Conservation (phyloP, 2,888 invertebrate genomes). For the Diachrysia chrysitis region DNA sequence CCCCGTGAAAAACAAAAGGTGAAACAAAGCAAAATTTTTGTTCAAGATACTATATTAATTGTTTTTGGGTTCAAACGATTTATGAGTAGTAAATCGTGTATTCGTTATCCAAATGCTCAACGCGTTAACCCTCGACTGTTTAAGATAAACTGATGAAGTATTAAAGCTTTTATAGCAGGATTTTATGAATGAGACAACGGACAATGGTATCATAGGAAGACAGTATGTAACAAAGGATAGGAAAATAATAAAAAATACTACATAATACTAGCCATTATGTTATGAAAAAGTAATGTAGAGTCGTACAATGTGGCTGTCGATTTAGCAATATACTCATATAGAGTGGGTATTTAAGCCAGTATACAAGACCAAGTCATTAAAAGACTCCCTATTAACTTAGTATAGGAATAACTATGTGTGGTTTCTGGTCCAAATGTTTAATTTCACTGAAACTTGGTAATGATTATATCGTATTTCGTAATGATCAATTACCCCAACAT, state of each 20-base stretch:
- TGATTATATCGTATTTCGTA: background rate
- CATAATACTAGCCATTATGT: background rate
- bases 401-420: too few species aligned
- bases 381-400: background rate
- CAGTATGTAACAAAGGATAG: background rate
- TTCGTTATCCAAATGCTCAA: too few species aligned
- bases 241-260: background rate
- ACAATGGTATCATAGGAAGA: conserved; percentile 1
- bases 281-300: background rate
- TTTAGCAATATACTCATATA: background rate
- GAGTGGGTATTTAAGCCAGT: background rate
- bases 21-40: too few species aligned
- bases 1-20: too few species aligned
- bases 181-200: conserved; percentile 1
- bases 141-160: background rate
- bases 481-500: background rate
- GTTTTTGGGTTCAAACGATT: too few species aligned
- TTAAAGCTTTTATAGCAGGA: background rate
- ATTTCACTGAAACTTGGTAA: background rate
- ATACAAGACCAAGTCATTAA: background rate
- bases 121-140: too few species aligned
- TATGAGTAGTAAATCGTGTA: too few species aligned
- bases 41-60: too few species aligned
- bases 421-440: background rate
- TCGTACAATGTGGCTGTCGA: background rate